Percentiles rank a stretch among this genome's conserved stretches.
Evolutionary conservation across 2,797 vertebrate genomes (phyloP).

Genomic region (Sebastes matsubarae): DNA sequence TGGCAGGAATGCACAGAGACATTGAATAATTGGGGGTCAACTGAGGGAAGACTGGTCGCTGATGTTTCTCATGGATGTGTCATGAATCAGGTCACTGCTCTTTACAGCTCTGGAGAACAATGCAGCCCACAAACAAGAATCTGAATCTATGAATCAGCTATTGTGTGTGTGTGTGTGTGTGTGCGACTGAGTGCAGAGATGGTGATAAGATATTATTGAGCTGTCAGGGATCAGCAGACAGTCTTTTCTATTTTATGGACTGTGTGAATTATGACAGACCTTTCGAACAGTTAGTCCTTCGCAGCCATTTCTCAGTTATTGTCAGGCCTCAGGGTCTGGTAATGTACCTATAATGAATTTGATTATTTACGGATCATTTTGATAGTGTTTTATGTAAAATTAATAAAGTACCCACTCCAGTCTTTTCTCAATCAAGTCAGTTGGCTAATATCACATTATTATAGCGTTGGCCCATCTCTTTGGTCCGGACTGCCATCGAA

Average conservation of each 20-base stretch:
- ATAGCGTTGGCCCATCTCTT: neutral
- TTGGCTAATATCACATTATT: neutral
- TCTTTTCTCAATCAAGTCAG: neutral
- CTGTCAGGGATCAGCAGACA: conserved; percentile 40
- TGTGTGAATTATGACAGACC: conserved; percentile 18
- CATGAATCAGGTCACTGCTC: conserved; percentile 24
- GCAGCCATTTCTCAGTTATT: neutral
- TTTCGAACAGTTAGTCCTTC: conserved; percentile 7
- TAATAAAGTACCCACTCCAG: neutral
- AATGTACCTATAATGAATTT: neutral
- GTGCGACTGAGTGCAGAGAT: conserved; percentile 6
- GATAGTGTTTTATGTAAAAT: neutral
- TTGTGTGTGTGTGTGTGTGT: conserved; percentile 24
- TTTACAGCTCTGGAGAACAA: conserved; percentile 14
- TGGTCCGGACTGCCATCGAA: neutral
- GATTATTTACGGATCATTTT: conserved; percentile 5
- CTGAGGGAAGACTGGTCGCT: conserved; percentile 23
- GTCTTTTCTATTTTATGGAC: conserved; percentile 26
- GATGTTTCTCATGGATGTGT: conserved; percentile 49
- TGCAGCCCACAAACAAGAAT: conserved; percentile 8
- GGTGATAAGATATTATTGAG: conserved; percentile 54
- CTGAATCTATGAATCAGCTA: conserved; percentile 23
- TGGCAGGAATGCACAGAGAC: conserved; percentile 18
- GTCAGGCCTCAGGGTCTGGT: neutral
- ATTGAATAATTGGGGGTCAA: conserved; percentile 43